Evolutionary conservation across 1,140 invertebrate species (phyloP), one percentile per base, ranked within the genome.

Genomic region (Forficula auricularia): DNA sequence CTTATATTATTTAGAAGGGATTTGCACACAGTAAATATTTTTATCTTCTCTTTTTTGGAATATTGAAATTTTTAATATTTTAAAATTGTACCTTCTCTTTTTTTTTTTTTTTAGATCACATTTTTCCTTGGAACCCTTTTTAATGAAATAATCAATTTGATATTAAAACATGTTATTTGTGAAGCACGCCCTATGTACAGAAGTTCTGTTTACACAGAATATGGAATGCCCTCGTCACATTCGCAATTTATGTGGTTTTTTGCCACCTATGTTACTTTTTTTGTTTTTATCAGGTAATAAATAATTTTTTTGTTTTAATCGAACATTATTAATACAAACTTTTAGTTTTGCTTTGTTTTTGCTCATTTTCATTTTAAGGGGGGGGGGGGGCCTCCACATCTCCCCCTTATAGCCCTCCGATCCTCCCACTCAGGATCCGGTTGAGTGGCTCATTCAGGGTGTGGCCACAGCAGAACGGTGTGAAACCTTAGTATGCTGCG

Each of bases 201-300:
- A 54, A 66, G 71, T 50, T 58, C 67, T 50, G 57, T 86, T 20
- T 82, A 79, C 53, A 77, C 76, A 51, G 84, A 91, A 66, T 90
- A 88, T 74, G 87, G 87, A 53, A 94, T 94, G 88, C 88, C 88
- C 36, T 92, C 87, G 18, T 79, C 80, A 39, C 88, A 94, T 68
- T 72, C 86, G 50, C 87, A 91, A 63, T 86, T 89, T 61, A 80
- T 88, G 66, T 90, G 83, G 81, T 94, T 91, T 64, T 89, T 90
- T 64, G 73, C 82, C 44, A 72, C 75, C 35, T 92, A 91, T 61
- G 72, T 83, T 48, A 70, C 79, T 50, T 79, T 85, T 60, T 92
- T 91, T 67, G 72, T 89, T 53, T 75, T 82, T 52, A 75, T 89
- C 53, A 82, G 86, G 85, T 89, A 68, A n/a, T n/a, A n/a, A n/a